Percentiles rank a stretch among this genome's conserved stretches.
These are phyloP conservation scores for Stictocephala bisonia DNA, from an alignment of 2,888 invertebrate species.

Conservation along the genomic window DNA sequence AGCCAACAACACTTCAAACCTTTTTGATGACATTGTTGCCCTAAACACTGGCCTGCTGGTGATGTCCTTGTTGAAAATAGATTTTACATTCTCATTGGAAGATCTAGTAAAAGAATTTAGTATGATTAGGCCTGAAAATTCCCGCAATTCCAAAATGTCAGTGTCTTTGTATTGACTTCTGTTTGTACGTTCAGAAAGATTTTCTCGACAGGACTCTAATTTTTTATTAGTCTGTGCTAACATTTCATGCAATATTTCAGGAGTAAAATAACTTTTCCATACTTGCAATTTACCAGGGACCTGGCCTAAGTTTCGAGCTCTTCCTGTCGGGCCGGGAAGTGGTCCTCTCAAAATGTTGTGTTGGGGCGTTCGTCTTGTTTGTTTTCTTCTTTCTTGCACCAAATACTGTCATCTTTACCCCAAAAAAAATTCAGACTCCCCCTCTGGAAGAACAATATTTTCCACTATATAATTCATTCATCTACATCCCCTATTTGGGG, in stretches of 20 bases:
- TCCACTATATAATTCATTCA: neutral
- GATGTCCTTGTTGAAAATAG: too few species aligned
- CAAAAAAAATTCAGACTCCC: conserved; percentile 3
- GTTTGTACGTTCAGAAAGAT: too few species aligned
- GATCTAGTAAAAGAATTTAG: too few species aligned
- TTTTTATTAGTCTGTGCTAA: too few species aligned
- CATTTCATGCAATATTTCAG: too few species aligned
- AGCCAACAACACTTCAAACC: conserved; percentile 24
- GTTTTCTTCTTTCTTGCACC: neutral
- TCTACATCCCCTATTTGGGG: neutral
- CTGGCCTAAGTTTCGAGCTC: neutral
- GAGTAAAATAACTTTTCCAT: too few species aligned
- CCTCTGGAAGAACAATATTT: conserved; percentile 10
- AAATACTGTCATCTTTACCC: neutral
- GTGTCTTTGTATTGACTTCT: too few species aligned
- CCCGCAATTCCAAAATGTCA: too few species aligned
- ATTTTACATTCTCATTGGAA: too few species aligned
- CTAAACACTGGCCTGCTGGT: conserved; percentile 11
- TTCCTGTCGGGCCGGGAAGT: neutral
- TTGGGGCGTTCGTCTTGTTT: conserved; percentile 1
- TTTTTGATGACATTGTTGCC: conserved; percentile 21
- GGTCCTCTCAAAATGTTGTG: conserved; percentile 4
- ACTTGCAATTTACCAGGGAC: neutral
- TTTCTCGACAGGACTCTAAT: too few species aligned
- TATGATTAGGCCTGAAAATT: too few species aligned